Percentiles rank a stretch among this genome's conserved stretches.
Evolutionary conservation across 2,888 invertebrate genomes (phyloP).

Genomic region (Drosophila phalerata): DNA sequence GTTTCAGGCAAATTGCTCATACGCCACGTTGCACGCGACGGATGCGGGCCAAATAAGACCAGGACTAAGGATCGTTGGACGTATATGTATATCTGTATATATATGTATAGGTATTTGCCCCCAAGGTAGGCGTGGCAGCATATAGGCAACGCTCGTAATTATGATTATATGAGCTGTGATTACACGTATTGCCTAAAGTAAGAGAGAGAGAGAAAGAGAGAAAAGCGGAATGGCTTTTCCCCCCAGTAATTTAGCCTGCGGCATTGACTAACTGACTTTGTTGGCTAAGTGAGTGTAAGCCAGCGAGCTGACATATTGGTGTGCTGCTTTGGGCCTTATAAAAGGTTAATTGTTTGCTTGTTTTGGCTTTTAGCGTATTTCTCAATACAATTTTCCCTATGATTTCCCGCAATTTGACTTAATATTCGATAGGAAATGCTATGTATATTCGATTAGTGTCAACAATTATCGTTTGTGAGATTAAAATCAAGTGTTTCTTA

Average conservation of each 20-base stretch:
- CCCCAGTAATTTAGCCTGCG: constrained; percentile 52
- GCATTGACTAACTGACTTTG: constrained; percentile 67
- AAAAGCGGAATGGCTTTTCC: not conserved
- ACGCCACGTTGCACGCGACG: constrained; percentile 59
- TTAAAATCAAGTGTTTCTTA: not conserved
- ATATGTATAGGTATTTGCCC: not conserved
- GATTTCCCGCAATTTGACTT: constrained; percentile 17
- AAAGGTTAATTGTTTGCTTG: constrained; percentile 39
- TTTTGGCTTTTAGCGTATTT: constrained; percentile 23
- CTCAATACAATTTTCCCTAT: constrained; percentile 14
- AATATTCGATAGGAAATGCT: not conserved
- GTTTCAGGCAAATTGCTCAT: constrained; percentile 69
- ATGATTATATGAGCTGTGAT: constrained; percentile 73
- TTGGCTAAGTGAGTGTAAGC: constrained; percentile 24
- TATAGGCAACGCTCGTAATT: constrained; percentile 56
- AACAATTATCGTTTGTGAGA: not conserved
- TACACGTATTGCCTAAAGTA: constrained; percentile 37
- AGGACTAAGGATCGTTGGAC: constrained; percentile 20
- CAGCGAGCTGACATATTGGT: constrained; percentile 7
- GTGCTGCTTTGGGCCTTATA: constrained; percentile 7
- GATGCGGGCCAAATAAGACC: constrained; percentile 44
- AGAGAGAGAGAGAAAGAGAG: not conserved
- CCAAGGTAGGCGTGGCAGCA: constrained; percentile 5
- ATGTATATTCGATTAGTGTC: not conserved
- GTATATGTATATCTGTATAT: not conserved